Evolutionary conservation across 1,140 invertebrate species (phyloP), one percentile per base, ranked within the genome.

Genomic region (Amyelois transitella): DNA sequence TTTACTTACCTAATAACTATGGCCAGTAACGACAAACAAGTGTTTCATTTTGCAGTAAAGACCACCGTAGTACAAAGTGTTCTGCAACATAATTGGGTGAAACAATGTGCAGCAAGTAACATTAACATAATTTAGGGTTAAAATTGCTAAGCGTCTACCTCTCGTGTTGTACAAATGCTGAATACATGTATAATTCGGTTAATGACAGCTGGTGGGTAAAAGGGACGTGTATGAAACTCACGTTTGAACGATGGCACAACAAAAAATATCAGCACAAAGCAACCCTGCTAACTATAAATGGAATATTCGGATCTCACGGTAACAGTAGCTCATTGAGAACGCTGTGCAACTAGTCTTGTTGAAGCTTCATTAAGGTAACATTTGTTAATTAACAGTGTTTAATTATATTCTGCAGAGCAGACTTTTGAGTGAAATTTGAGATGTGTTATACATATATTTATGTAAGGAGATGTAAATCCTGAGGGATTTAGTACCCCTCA

Each of bases 251-350:
- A 77, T 77, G 71, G 70, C 62, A 73, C 58, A 74, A 73, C 73
- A 82, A 86, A 81, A 86, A 86, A 80, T 74, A 70, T 74, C 60
- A 66, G 63, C 54, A 62, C 58, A 64, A 58, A 77, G 75, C 62
- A 76, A 82, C 74, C 75, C 51, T 91, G 90, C 88, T 91, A 72
- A 51, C 64, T 86, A 80, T 63, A 77, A 68, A 75, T 76, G 63
- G 67, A 68, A 66, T 74, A 77, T 70, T 71, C 55, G 44, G 67
- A 66, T 83, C 72, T 63, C 69, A 78, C 72, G 66, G 62, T 61
- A 75, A 66, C 75, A 86, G 77, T 82, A 77, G 58, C 70, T 70
- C 56, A 71, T 69, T 65, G 66, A 69, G 58, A 69, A 77, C 69
- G 73, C 53, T 63, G 75, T 60, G 64, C 67, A 75, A 69, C 64